These are phyloP conservation scores for Orussus abietinus DNA, from an alignment of 1,140 invertebrate genomes.

Conservation along the genomic window DNA sequence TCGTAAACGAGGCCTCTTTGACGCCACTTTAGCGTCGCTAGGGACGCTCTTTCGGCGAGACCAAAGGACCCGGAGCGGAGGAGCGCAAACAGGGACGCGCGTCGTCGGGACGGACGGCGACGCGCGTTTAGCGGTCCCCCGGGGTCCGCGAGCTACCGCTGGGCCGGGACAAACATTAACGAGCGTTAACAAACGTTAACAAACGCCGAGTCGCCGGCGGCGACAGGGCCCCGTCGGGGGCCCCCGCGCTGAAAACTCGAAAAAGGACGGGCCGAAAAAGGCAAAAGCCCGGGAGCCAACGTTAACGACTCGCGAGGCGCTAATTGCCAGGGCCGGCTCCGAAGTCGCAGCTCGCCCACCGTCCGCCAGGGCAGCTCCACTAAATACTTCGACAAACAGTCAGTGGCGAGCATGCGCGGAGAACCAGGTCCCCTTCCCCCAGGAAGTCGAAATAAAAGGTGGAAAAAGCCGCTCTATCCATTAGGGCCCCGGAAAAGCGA, in stretches of 20 bases:
- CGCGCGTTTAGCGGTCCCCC: constrained; percentile 17
- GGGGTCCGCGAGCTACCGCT: too few species aligned
- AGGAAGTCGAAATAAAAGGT: too few species aligned
- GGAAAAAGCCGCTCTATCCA: too few species aligned
- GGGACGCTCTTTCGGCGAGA: too few species aligned
- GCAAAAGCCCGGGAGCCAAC: constrained; percentile 30
- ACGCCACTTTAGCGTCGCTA: too few species aligned
- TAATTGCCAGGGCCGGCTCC: constrained; percentile 31
- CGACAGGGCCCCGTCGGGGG: not conserved
- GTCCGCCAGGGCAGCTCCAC: constrained; percentile 13
- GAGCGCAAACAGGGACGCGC: too few species aligned
- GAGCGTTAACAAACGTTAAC: constrained; percentile 12
- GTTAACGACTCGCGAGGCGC: constrained; percentile 28
- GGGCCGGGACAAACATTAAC: constrained; percentile 25
- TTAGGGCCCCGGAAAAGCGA: too few species aligned
- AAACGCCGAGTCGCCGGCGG: not conserved
- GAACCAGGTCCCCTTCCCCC: not conserved
- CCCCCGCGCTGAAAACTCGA: not conserved
- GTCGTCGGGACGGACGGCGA: constrained; percentile 3
- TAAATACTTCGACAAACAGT: constrained; percentile 34
- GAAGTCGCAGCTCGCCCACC: constrained; percentile 20
- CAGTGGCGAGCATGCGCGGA: not conserved
- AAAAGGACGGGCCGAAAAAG: not conserved
- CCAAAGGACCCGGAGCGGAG: too few species aligned
- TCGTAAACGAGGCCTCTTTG: too few species aligned